phyloP scores from a whole-genome alignment of 1,140 invertebrate species.

The Ceratina australensis region DNA sequence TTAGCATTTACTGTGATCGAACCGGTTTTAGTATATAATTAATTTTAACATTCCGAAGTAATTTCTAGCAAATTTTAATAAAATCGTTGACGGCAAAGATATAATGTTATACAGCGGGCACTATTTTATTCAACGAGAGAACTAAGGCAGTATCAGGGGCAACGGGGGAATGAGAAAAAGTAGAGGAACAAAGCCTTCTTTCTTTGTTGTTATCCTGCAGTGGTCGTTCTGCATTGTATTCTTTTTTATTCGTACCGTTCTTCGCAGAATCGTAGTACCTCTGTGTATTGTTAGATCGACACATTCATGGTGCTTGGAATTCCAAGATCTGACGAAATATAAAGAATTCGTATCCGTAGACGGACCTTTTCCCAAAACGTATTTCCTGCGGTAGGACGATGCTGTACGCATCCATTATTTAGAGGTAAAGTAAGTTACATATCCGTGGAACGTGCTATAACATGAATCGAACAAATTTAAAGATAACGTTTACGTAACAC shows the following conservation, averaged over 20 bases:
- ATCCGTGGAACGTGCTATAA: neutral
- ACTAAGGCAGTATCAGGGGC: conserved; percentile 37
- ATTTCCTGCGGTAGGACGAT: neutral
- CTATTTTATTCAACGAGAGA: conserved; percentile 51
- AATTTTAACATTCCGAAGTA: neutral
- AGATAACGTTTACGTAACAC: conserved; percentile 1
- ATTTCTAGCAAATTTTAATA: neutral
- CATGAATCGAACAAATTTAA: neutral
- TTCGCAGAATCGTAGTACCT: conserved; percentile 57
- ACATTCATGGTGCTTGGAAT: conserved; percentile 43
- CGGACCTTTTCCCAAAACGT: neutral
- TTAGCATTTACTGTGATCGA: too few species aligned
- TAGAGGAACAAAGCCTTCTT: conserved; percentile 65
- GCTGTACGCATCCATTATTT: neutral
- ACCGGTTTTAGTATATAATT: too few species aligned
- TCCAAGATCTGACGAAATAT: conserved; percentile 35
- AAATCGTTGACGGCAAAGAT: conserved; percentile 17
- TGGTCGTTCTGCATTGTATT: conserved; percentile 61
- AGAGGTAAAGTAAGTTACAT: neutral
- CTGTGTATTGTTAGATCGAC: conserved; percentile 55
- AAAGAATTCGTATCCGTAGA: conserved; percentile 21
- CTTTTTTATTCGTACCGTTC: conserved; percentile 55
- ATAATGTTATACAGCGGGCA: conserved; percentile 36
- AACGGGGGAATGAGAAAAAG: conserved; percentile 26
- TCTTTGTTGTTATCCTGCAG: conserved; percentile 47